Conservation (phyloP, 2,888 invertebrate species). For the Heliconius ismenius region DNA sequence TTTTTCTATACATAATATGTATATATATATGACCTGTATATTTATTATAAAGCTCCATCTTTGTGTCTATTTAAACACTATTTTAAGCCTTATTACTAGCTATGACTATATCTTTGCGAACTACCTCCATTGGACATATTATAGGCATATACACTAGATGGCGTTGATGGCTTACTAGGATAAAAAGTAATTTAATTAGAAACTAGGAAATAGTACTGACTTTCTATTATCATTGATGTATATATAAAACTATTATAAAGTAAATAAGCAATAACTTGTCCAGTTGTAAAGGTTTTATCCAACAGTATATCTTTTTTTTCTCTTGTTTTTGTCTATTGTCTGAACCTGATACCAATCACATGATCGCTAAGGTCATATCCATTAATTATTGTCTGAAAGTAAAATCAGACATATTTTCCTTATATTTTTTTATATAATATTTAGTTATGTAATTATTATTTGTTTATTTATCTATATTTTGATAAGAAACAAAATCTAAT, state of each 20-base stretch:
- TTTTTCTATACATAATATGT: too few species aligned
- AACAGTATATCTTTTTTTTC: not conserved
- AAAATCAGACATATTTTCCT: not conserved
- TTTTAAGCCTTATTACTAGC: not conserved
- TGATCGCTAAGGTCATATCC: slow-evolving; percentile 8
- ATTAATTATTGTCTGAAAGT: not conserved
- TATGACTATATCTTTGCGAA: not conserved
- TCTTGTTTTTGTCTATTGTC: not conserved
- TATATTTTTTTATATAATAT: not conserved
- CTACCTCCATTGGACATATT: not conserved
- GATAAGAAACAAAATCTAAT: not conserved
- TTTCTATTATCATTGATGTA: not conserved
- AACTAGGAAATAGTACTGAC: not conserved
- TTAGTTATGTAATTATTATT: not conserved
- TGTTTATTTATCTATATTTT: not conserved
- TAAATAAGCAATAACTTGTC: not conserved
- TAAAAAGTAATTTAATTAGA: not conserved
- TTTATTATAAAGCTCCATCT: slow-evolving; percentile 9
- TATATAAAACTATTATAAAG: not conserved
- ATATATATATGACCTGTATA: not conserved
- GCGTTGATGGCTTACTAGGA: not conserved
- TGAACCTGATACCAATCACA: slow-evolving; percentile 6
- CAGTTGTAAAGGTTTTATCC: not conserved
- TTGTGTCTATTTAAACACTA: not conserved
- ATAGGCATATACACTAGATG: not conserved